Evolutionary conservation across 1,140 invertebrate genomes (phyloP).

Genomic region (Euglossa dilemma): DNA sequence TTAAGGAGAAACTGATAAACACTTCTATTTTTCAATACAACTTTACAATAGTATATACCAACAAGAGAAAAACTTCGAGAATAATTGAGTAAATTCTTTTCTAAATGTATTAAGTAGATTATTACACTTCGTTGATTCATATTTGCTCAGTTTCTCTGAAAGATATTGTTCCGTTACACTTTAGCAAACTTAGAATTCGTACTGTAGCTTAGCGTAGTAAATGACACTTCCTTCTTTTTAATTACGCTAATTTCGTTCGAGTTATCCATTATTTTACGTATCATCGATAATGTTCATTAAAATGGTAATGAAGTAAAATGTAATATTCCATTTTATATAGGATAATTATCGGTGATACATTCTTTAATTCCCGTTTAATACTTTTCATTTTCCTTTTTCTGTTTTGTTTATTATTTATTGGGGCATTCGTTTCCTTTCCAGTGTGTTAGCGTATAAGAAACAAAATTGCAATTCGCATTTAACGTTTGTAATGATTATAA

Average conservation of each 20-base stretch:
- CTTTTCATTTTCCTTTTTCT: neutral
- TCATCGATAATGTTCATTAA: neutral
- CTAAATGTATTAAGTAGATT: neutral
- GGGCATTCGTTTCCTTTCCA: constrained; percentile 34
- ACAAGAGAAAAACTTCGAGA: neutral
- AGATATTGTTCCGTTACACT: neutral
- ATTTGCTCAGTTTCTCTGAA: constrained; percentile 31
- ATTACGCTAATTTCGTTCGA: neutral
- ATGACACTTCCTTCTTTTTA: neutral
- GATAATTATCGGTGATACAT: neutral
- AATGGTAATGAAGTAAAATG: neutral
- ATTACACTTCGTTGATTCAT: neutral
- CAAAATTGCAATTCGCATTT: constrained; percentile 43
- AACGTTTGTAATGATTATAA: constrained; percentile 53
- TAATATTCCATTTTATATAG: neutral
- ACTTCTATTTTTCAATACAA: constrained; percentile 45
- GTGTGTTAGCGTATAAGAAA: constrained; percentile 40
- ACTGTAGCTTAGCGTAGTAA: too few species aligned
- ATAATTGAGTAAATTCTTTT: neutral
- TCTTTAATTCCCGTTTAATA: neutral
- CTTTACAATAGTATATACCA: constrained; percentile 3
- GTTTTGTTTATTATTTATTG: constrained; percentile 47
- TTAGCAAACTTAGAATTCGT: neutral
- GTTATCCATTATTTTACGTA: neutral
- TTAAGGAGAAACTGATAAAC: constrained; percentile 39